Percentiles rank a stretch among this genome's conserved stretches.
Evolutionary conservation across 2,797 vertebrate genomes (phyloP).

Genomic region (Cottoperca gobio): DNA sequence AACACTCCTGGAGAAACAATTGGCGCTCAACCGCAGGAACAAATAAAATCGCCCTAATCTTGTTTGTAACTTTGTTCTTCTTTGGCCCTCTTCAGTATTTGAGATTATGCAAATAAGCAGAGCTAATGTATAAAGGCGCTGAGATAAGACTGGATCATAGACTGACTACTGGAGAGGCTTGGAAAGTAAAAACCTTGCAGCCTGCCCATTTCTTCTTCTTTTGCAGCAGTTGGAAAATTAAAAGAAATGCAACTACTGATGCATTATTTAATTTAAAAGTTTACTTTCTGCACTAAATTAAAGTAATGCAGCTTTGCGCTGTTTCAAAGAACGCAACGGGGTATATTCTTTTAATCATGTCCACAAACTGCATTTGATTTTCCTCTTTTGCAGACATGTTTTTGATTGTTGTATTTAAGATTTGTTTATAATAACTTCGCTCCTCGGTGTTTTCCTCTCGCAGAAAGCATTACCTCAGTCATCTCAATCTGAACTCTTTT

Average conservation of each 20-base stretch:
- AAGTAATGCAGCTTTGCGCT: neutral
- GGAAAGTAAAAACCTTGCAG: slow-evolving; percentile 25
- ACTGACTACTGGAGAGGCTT: slow-evolving; percentile 52
- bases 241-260: neutral
- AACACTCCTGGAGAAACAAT: slow-evolving; percentile 89
- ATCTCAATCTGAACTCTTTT: slow-evolving; percentile 86
- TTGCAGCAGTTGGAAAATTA: slow-evolving; percentile 1
- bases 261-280: slow-evolving; percentile 1
- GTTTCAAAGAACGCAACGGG: neutral
- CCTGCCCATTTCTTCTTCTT: neutral
- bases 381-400: slow-evolving; percentile 9
- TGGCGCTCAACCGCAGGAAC: slow-evolving; percentile 81
- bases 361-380: neutral
- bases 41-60: slow-evolving; percentile 89
- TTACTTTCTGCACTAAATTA: slow-evolving; percentile 4
- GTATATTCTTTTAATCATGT: neutral
- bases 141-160: slow-evolving; percentile 77
- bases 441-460: slow-evolving; percentile 40
- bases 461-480: slow-evolving; percentile 60
- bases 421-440: slow-evolving; percentile 49
- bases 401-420: slow-evolving; percentile 29
- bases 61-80: slow-evolving; percentile 90
- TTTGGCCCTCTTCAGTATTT: slow-evolving; percentile 81
- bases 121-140: slow-evolving; percentile 72
- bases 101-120: slow-evolving; percentile 82